A percentile compares a stretch with the other conserved stretches of the same genome.
Evolutionary conservation across 2,888 invertebrate species (phyloP).

Genomic region (Volucella inanis): DNA sequence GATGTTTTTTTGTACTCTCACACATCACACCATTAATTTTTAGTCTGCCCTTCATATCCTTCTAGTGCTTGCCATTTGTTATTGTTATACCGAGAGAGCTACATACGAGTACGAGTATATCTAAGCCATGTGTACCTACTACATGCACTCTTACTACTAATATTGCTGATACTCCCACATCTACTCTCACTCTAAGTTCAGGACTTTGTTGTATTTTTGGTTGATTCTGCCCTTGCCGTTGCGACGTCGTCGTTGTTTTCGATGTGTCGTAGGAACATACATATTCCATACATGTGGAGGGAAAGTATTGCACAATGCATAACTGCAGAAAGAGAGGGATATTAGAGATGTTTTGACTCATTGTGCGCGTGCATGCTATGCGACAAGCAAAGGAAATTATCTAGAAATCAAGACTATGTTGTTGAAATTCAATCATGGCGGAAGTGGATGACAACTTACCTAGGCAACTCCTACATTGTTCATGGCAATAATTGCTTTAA

Average conservation of each 20-base stretch:
- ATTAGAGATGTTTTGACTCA: conserved; percentile 16
- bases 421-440: conserved; percentile 14
- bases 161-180: conserved; percentile 31
- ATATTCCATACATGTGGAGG: conserved; percentile 16
- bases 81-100: conserved; percentile 30
- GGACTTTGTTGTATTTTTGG: conserved; percentile 43
- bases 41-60: conserved; percentile 20
- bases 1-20: conserved; percentile 18
- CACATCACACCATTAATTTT: conserved; percentile 41
- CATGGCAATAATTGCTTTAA: too few relatives aligned
- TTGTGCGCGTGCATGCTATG: conserved; percentile 38
- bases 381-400: conserved; percentile 6
- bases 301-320: conserved; percentile 50
- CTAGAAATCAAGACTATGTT: conserved; percentile 8
- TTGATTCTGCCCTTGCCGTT: conserved; percentile 31
- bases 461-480: neutral
- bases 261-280: conserved; percentile 12
- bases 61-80: conserved; percentile 45
- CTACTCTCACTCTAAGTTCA: neutral
- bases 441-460: neutral
- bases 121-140: conserved; percentile 32
- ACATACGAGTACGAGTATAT: neutral
- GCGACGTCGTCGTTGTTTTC: conserved; percentile 11
- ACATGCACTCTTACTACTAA: conserved; percentile 47
- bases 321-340: conserved; percentile 1